These are phyloP conservation scores for Barnardius zonarius DNA, from an alignment of 2,113 vertebrate genomes.

Conservation along the genomic window DNA sequence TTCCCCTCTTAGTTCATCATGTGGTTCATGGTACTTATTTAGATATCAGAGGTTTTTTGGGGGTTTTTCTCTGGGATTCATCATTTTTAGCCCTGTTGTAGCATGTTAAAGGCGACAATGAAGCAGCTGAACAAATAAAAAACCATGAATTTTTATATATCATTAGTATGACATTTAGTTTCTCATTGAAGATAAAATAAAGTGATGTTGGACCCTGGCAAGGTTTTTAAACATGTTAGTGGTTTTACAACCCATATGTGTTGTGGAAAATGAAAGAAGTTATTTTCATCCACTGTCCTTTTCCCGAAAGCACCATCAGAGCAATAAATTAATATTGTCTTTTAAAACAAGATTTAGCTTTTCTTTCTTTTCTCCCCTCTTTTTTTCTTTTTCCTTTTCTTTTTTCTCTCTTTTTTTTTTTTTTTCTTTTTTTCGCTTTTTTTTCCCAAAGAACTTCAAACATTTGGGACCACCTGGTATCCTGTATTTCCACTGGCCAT, in stretches of 20 bases:
- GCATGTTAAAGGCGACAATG: conserved; percentile 94
- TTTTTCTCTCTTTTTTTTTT: conserved; percentile 16
- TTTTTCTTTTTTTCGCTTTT: neutral
- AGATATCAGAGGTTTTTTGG: conserved; percentile 89
- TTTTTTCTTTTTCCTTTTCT: neutral
- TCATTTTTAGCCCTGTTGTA: conserved; percentile 97
- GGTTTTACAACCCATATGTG: conserved; percentile 87
- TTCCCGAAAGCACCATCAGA: conserved; percentile 88
- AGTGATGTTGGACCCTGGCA: conserved; percentile 79
- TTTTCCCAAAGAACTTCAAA: conserved; percentile 80
- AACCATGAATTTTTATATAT: conserved; percentile 83
- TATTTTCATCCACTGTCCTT: conserved; percentile 85
- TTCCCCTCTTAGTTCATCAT: conserved; percentile 94
- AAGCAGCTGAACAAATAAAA: conserved; percentile 96
- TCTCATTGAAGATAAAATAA: conserved; percentile 79
- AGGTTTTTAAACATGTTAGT: conserved; percentile 81
- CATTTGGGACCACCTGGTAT: conserved; percentile 90
- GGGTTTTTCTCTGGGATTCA: conserved; percentile 86
- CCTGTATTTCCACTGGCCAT: conserved; percentile 92
- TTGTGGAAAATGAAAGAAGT: conserved; percentile 85
- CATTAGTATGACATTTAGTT: conserved; percentile 87
- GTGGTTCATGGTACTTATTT: conserved; percentile 97
- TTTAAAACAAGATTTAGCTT: conserved; percentile 79
- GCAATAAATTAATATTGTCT: conserved; percentile 97
- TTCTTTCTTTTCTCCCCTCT: neutral